Base-by-base conservation (phyloP, 2,113 vertebrate species). In the Atrichornis clamosus region DNA sequence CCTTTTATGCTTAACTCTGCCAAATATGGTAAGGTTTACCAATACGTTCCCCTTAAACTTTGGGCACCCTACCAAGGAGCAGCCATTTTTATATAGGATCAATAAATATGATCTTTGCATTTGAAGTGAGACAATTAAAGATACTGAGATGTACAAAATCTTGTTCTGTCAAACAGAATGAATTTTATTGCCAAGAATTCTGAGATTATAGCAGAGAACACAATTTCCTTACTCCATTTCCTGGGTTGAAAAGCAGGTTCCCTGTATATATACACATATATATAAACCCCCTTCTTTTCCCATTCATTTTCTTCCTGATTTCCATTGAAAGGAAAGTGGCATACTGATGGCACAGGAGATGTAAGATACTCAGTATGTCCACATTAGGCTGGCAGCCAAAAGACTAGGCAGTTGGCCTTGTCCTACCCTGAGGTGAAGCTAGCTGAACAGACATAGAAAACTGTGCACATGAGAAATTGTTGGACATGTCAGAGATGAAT, bases 261-360 rank as follows among this genome's bases (percentile, higher is more conserved):
- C 17, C 9, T 53, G 1, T 33, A 24, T 12, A 22, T n/a, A 44
- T 6, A 17, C 4, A 13, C 5, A 26, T 0, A 2, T 23, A 41
- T 18, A 27, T 13, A n/a, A 16, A 5, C 7, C 11, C 4, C 59
- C 21, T 79, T 72, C 23, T 81, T 47, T 47, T 49, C 32, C 12
- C 22, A 62, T 32, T 15, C 10, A 32, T 58, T 67, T 65, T 41
- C 14, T 70, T 44, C 15, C 11, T 17, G 12, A 70, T 81, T 80
- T 79, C 18, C 28, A 21, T 0, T 41, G 23, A 59, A 81, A 41
- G 11, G 77, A 70, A 50, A 70, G n/a, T 56, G 26, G 11, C 27
- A 37, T n/a, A 59, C 5, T 35, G 39, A 23, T 33, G 55, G 26
- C 13, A 70, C 13, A 50, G 14, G 17, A 70, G 15, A 46, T 49